Base-by-base conservation (phyloP, 2,113 vertebrate species). In the Pomatostomus ruficeps region DNA sequence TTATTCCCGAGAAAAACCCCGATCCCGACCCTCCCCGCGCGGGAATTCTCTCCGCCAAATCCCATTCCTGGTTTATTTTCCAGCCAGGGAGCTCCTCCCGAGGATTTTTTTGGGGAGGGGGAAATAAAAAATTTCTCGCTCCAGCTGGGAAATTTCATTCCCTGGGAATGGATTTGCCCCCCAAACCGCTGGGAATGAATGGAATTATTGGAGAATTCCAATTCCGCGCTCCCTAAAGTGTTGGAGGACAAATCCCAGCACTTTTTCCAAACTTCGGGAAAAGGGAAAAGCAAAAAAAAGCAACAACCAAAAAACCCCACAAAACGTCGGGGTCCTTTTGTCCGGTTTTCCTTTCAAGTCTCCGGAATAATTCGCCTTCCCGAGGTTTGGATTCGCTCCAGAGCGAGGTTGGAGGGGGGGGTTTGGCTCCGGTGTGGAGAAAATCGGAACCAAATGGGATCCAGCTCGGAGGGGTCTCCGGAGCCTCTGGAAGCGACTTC, bases 161-260 rank as follows among this genome's bases (percentile, higher is more conserved):
- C 66, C 38, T 17, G 14, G 46, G 46, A 11, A 17, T 26, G 67
- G 46, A 20, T 61, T 61, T 43, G 25, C 22, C 36, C 12, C 5
- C 45, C 25, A 4, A 25, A 8, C 25, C 21, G 45, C 45, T 16
- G 66, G 46, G 38, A 22, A 22, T 11, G 25, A 33, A 52, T 0
- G 6, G 57, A 31, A 62, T 52, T 36, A 13, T 12, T 8, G 22
- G 67, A 67, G 45, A 83, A 61, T 71, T 29, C 46, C 55, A 25
- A 51, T 33, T 1, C 0, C 25, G 10, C 6, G 2, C 33, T 52
- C 67, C 55, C 1, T 0, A 43, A 71, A 71, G 16, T 1, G 1
- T 48, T 3, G 9, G 38, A 26, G 38, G 22, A 33, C 16, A 7
- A 12, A 17, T 36, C 46, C 16, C 45, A 16, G 12, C 4, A 0